Conservation (phyloP, 2,113 vertebrate genomes). For the Elephas maximus region DNA sequence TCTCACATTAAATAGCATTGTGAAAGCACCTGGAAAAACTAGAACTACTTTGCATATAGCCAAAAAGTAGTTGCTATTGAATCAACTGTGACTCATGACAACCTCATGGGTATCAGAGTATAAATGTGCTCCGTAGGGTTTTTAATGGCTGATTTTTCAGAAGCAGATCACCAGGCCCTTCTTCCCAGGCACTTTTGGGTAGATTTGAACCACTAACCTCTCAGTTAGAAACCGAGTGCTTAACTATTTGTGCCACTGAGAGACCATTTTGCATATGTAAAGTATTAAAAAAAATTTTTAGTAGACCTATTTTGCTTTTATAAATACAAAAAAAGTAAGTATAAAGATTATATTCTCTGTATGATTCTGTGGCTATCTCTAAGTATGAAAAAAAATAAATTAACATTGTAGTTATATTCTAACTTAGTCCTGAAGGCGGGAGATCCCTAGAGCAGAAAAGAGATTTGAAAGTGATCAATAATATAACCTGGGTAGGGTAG, state of each 20-base stretch:
- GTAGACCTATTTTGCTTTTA: background rate
- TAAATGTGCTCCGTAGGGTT: background rate
- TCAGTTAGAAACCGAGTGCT: background rate
- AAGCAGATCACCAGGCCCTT: background rate
- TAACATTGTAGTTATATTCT: fast-evolving
- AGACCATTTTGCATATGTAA: fast-evolving
- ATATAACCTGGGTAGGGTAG: fast-evolving
- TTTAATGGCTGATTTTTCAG: background rate
- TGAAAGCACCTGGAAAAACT: background rate
- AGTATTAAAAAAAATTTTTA: background rate
- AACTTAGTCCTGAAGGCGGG: background rate
- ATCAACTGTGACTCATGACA: background rate
- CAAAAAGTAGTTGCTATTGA: background rate
- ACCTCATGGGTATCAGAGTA: background rate
- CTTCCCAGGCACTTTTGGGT: background rate
- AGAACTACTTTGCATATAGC: background rate
- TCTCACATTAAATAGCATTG: too few relatives aligned
- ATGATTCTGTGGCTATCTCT: background rate
- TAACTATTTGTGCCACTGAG: background rate
- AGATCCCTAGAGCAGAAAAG: fast-evolving
- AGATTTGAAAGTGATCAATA: background rate
- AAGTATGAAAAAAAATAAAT: background rate
- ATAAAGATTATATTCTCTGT: background rate
- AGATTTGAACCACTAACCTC: background rate
- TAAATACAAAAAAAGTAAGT: too few relatives aligned